Percentiles rank a stretch among this genome's conserved stretches.
phyloP scores from a whole-genome alignment of 35 echinoderm and acorn worm genomes.

The Stichopus chloronotus region DNA sequence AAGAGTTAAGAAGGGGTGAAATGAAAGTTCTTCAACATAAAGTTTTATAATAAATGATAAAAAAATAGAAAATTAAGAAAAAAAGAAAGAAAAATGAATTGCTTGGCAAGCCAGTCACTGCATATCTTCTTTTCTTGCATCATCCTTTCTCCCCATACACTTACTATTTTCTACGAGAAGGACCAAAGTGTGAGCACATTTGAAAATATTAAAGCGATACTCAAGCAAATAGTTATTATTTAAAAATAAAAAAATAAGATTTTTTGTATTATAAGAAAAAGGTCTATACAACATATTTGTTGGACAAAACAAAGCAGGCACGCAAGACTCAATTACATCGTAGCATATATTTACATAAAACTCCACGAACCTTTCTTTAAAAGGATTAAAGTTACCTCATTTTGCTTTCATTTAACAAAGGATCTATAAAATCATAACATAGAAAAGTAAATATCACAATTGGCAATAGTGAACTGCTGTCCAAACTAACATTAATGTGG shows the following conservation, averaged over 20 bases:
- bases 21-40: too few relatives aligned
- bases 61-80: too few relatives aligned
- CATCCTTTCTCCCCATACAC: too few relatives aligned
- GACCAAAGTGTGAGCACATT: background rate
- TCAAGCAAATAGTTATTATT: background rate
- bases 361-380: slow-evolving; percentile 33
- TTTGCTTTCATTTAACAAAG: too few relatives aligned
- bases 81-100: background rate
- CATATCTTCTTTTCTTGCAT: background rate
- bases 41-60: too few relatives aligned
- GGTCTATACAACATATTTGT: background rate
- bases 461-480: too few relatives aligned
- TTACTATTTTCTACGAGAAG: background rate
- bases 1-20: too few relatives aligned
- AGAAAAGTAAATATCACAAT: too few relatives aligned
- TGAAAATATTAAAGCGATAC: background rate
- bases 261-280: background rate
- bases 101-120: background rate
- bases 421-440: too few relatives aligned
- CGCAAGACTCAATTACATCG: slow-evolving; percentile 22
- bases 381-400: background rate
- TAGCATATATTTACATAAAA: slow-evolving; percentile 48
- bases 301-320: background rate
- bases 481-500: too few relatives aligned
- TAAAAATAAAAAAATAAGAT: background rate